A percentile compares a stretch with the other conserved stretches of the same genome.
These are phyloP conservation scores for Dipus sagitta DNA, from an alignment of 2,797 vertebrate genomes.

Conservation along the genomic window DNA sequence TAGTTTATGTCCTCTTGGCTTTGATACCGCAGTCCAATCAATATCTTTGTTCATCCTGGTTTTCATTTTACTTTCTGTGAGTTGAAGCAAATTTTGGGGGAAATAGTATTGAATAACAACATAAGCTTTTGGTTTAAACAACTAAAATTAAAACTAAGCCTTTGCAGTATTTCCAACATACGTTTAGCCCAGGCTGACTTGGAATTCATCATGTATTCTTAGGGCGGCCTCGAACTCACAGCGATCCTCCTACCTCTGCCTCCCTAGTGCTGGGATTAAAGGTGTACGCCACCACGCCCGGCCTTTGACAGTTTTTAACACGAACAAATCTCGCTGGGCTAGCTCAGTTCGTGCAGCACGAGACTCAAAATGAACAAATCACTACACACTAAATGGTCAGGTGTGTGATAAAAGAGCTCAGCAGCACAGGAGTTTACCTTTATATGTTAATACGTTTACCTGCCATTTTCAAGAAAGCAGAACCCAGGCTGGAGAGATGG, in stretches of 20 bases:
- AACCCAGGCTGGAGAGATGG: not conserved
- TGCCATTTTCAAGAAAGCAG: conserved; percentile 25
- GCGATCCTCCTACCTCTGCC: too few species aligned
- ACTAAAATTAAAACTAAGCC: conserved; percentile 13
- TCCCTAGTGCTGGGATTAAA: too few species aligned
- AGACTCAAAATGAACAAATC: not conserved
- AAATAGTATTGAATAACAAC: not conserved
- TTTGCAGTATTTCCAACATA: not conserved
- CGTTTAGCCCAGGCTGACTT: not conserved
- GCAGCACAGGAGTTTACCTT: not conserved
- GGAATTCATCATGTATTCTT: too few species aligned
- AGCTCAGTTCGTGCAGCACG: too few species aligned
- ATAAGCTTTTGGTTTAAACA: conserved; percentile 9
- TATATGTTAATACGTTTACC: not conserved
- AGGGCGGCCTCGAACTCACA: too few species aligned
- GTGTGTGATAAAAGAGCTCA: not conserved
- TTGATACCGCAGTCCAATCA: conserved; percentile 29
- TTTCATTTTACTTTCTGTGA: conserved; percentile 58
- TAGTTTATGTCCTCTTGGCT: not conserved
- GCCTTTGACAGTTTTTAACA: conserved; percentile 22
- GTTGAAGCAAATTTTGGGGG: conserved; percentile 12
- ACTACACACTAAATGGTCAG: conserved; percentile 13
- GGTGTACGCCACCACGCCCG: too few species aligned
- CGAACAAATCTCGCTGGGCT: not conserved
- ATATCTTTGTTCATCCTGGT: conserved; percentile 14